Conservation (phyloP, 2,113 vertebrate species). For the Neogale vison region DNA sequence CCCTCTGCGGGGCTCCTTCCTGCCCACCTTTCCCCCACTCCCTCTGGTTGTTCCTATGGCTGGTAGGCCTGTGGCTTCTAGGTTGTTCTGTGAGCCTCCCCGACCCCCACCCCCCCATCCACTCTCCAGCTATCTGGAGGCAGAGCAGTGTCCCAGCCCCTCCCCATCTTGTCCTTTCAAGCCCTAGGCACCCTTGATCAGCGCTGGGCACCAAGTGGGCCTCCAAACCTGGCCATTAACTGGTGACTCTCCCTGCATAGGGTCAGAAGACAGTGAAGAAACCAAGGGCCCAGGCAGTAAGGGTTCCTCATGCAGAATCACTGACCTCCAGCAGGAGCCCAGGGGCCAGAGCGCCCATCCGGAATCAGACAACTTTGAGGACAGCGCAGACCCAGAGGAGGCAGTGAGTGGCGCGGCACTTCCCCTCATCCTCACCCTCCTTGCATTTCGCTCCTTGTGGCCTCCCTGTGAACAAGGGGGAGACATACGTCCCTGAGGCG, state of each 20-base stretch:
- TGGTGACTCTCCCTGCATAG: constrained; percentile 52
- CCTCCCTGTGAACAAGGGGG: background rate
- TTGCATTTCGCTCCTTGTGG: background rate
- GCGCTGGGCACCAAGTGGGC: background rate
- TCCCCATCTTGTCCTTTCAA: background rate
- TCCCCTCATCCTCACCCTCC: background rate
- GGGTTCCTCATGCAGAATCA: fast-evolving
- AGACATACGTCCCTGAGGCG: background rate
- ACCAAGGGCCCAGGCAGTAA: background rate
- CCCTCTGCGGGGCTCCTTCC: background rate
- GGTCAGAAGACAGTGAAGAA: constrained; percentile 57
- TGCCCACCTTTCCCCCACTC: background rate
- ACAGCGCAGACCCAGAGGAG: constrained; percentile 61
- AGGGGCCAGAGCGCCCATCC: background rate
- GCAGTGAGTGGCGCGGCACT: constrained; percentile 33
- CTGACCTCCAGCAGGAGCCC: background rate
- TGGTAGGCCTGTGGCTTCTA: background rate
- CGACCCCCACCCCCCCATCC: too few relatives aligned
- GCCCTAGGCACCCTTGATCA: background rate
- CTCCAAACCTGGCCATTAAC: background rate
- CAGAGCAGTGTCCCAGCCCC: background rate
- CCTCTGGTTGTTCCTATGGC: background rate
- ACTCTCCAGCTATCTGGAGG: background rate
- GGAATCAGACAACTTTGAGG: background rate
- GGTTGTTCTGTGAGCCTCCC: background rate